Evolutionary conservation across 2,113 vertebrate species (phyloP), one percentile per base, ranked within the genome.

Genomic region (Sylvia atricapilla): DNA sequence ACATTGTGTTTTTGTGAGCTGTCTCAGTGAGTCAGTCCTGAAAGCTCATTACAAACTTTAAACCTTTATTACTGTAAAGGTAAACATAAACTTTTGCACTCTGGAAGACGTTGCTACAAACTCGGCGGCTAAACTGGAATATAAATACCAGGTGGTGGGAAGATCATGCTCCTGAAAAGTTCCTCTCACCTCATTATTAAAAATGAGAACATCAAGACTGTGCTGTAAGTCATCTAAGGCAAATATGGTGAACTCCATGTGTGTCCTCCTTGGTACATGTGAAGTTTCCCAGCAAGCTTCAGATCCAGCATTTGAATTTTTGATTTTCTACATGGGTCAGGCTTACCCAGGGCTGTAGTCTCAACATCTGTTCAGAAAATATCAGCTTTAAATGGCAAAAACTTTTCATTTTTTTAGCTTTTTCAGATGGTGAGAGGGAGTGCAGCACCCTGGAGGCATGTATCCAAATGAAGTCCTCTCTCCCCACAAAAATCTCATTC

Each of bases 291-390:
- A 80, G 47, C 7, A 62, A 59, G 43, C 33, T 84, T 64, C 3
- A 10, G 52, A 93, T 62, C 18, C 6, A 7, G 30, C 14, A 80
- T 74, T 84, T 70, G 33, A 88, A 89, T 93, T 93, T 88, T 93
- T 74, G 11, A 78, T 94, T 94, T 93, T 95, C 79, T 70, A 83
- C 66, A 41, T 55, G 44, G 47, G 35, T 78, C 55, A 59, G 52
- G 15, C 63, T 87, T 89, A 84, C 18, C 30, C 59, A 85, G 35
- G 23, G 67, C 66, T 93, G 50, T 88, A 95, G 60, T 88, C 46
- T 80, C 68, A 94, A 64, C 83, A 94, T 80, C 89, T 96, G 68
- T n/a, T 94, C 53, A 84, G 49, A 82, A 95, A 74, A 76, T 50
- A 75, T 13, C 37, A 95, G 33, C 35, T 84, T 72, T 72, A 84